Evolutionary conservation across 2,113 vertebrate genomes (phyloP).

Genomic region (Hypocryptadius cinnamomeus): DNA sequence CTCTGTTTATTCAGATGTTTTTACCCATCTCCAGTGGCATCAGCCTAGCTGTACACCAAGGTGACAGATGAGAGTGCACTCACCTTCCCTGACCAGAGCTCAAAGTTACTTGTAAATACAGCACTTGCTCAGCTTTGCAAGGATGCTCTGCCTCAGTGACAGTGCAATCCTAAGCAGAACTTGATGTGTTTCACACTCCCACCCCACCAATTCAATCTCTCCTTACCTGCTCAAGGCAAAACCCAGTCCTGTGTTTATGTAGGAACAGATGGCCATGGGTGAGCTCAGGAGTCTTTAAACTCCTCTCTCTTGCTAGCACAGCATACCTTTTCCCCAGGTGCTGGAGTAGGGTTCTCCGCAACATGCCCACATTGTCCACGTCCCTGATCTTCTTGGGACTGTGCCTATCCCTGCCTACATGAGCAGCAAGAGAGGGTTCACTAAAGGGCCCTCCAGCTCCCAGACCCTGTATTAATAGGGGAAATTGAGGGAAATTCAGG

Average conservation of each 20-base stretch:
- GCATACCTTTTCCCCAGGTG: neutral
- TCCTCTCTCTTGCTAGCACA: neutral
- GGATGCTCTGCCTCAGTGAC: neutral
- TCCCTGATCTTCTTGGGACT: too few relatives aligned
- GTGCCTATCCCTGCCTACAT: rapidly evolving
- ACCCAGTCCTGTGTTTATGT: neutral
- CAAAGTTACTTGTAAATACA: neutral
- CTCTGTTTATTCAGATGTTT: neutral
- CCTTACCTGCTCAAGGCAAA: neutral
- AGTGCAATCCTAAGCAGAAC: neutral
- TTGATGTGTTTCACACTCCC: neutral
- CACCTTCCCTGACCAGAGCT: rapidly evolving
- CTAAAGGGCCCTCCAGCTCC: neutral
- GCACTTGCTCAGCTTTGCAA: neutral
- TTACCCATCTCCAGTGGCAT: rapidly evolving
- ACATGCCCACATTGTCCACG: rapidly evolving
- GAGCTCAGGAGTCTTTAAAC: neutral
- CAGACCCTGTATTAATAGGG: neutral
- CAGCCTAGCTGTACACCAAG: neutral
- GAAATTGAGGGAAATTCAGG: neutral
- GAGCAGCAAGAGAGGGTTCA: neutral
- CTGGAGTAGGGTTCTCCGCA: neutral
- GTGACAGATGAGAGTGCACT: neutral
- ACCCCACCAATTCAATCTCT: neutral
- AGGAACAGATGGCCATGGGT: neutral